A percentile compares a stretch with the other conserved stretches of the same genome.
Evolutionary conservation across 2,888 invertebrate species (phyloP).

Genomic region (Caenorhabditis angaria): DNA sequence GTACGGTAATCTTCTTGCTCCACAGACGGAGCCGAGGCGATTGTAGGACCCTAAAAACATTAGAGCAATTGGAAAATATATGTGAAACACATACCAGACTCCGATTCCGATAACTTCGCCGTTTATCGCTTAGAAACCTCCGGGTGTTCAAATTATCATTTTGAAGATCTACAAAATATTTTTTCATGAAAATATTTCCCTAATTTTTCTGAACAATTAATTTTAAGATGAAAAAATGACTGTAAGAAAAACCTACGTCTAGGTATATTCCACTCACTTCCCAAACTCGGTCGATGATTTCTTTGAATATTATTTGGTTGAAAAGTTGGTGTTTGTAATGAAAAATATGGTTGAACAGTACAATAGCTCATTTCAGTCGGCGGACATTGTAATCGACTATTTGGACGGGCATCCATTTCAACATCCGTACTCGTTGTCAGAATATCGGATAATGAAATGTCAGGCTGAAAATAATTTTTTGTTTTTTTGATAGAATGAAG

Average conservation of each 20-base stretch:
- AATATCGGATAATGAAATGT: conserved; percentile 34
- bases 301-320: conserved; percentile 13
- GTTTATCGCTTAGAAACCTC: conserved; percentile 47
- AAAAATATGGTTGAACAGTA: conserved; percentile 35
- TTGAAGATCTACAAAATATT: conserved; percentile 30
- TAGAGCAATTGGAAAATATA: not conserved
- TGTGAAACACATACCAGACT: conserved; percentile 36
- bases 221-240: not conserved
- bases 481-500: too few relatives aligned
- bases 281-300: conserved; percentile 32
- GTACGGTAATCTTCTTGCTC: conserved; percentile 72
- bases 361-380: conserved; percentile 28
- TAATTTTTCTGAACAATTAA: not conserved
- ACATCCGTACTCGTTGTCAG: conserved; percentile 30
- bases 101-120: conserved; percentile 50
- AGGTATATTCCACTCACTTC: conserved; percentile 27
- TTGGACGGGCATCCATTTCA: conserved; percentile 28
- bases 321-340: conserved; percentile 26
- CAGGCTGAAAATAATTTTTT: conserved; percentile 38
- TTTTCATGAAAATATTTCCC: conserved; percentile 7
- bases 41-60: conserved; percentile 67
- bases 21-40: conserved; percentile 71
- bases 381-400: conserved; percentile 35
- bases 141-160: conserved; percentile 42
- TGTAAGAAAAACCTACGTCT: not conserved